A percentile compares a stretch with the other conserved stretches of the same genome.
These are phyloP conservation scores for Channa maculata DNA, from an alignment of 2,113 vertebrate species.

Conservation along the genomic window DNA sequence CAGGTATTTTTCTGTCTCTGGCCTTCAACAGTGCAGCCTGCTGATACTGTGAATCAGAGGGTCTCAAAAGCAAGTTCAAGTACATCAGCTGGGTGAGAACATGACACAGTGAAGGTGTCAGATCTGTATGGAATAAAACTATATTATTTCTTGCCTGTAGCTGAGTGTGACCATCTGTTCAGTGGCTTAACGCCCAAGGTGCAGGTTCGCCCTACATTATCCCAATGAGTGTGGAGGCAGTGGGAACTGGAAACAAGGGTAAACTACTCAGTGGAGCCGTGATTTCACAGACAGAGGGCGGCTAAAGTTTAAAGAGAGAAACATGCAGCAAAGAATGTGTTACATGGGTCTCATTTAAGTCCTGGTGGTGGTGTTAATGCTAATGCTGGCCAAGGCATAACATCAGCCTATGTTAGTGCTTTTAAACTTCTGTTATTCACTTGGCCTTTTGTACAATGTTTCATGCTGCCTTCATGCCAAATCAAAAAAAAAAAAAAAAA, in stretches of 20 bases:
- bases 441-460: no score
- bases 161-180: slow-evolving; percentile 27
- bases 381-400: no score
- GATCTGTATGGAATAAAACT: slow-evolving; percentile 15
- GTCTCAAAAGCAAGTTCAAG: slow-evolving; percentile 9
- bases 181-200: neutral
- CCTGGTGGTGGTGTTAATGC: no score
- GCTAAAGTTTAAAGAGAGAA: neutral
- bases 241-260: neutral
- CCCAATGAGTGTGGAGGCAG: neutral
- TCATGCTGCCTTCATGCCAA: no score
- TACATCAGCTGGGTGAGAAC: slow-evolving; percentile 7
- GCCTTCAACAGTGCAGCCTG: neutral
- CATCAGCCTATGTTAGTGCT: no score
- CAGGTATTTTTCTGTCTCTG: neutral
- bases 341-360: neutral
- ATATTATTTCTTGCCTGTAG: neutral
- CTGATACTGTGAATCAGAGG: slow-evolving; percentile 21
- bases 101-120: slow-evolving; percentile 16
- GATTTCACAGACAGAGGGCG: no score
- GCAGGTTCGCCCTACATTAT: neutral
- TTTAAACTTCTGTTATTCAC: no score
- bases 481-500: no score
- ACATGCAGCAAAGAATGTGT: neutral
- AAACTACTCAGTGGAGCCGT: neutral